phyloP scores from a whole-genome alignment of 1,140 invertebrate genomes.

The Parapsyche elsis region DNA sequence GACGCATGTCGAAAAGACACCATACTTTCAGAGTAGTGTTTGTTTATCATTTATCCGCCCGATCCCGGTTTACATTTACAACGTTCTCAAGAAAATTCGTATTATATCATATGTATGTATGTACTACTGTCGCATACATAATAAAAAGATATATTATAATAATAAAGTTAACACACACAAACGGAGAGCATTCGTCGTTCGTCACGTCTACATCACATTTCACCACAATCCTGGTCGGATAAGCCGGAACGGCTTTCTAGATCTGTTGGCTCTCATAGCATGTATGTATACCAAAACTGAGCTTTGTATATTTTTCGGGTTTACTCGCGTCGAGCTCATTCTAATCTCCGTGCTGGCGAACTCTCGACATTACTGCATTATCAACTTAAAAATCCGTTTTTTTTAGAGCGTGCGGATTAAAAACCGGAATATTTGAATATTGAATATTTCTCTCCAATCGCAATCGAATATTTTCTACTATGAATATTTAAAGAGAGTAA shows the following conservation, averaged over 20 bases:
- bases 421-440: too few species aligned
- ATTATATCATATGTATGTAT: background rate
- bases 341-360: too few species aligned
- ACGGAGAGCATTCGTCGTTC: background rate
- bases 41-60: conserved; percentile 7
- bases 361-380: too few species aligned
- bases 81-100: background rate
- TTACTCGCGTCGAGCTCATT: too few species aligned
- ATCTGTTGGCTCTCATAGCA: background rate
- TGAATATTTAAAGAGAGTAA: too few species aligned
- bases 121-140: background rate
- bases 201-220: conserved; percentile 21
- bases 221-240: conserved; percentile 20
- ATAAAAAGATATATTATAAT: background rate
- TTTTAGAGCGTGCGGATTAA: too few species aligned
- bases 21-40: background rate
- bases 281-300: too few species aligned
- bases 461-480: too few species aligned
- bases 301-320: too few species aligned
- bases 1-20: background rate
- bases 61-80: background rate
- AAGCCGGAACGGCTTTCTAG: conserved; percentile 3
- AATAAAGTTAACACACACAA: background rate
- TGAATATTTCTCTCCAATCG: too few species aligned
- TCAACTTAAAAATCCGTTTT: too few species aligned